Base-by-base conservation (phyloP, 2,888 invertebrate genomes). In the Junonia oenone region DNA sequence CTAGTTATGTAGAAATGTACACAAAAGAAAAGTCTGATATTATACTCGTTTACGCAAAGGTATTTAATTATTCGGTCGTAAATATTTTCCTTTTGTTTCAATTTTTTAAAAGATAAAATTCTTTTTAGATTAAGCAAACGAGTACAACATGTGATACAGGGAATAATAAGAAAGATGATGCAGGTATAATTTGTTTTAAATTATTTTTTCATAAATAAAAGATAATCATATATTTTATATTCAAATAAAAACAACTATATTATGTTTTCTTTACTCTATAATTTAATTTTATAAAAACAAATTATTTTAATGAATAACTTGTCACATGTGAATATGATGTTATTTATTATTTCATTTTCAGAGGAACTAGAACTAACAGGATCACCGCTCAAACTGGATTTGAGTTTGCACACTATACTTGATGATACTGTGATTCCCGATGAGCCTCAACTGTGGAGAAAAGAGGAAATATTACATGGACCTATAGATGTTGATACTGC, bases 331-430 rank as follows among this genome's bases (percentile, higher is more conserved):
- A 9, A 9, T 29, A 29, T 29, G 11, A 2, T 11, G 2, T 11
- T 1, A 29, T 8, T 0, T 8, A 29, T 29, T 29, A 46, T 17
- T 56, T 26, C 14, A 38, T 8, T 78, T 76, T 13, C 71, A 89
- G 89, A 88, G 63, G 88, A 87, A 51, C 63, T 91, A 2, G 91
- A 91, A 8, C 65, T 91, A 2, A 91, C 91, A 2, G 91, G 91
- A 1, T 91, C 91, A 9, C 91, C 91, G 0, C 68, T 91, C 0
- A 91, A 91, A 65, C 68, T 91, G 14, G 91, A 91, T 65, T 69
- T 91, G 51, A 90, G 89, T 64, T 68, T 89, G 22, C 90, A 91
- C 60, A 77, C 84, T 1, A 71, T 83, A 37, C 64, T 91, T 0
- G 90, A 90, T 73, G 90, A 91, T 14, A 90, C 90, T 0, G 65